These are phyloP conservation scores for Lutraria lutraria DNA, from an alignment of 2,888 invertebrate genomes.

Conservation along the genomic window DNA sequence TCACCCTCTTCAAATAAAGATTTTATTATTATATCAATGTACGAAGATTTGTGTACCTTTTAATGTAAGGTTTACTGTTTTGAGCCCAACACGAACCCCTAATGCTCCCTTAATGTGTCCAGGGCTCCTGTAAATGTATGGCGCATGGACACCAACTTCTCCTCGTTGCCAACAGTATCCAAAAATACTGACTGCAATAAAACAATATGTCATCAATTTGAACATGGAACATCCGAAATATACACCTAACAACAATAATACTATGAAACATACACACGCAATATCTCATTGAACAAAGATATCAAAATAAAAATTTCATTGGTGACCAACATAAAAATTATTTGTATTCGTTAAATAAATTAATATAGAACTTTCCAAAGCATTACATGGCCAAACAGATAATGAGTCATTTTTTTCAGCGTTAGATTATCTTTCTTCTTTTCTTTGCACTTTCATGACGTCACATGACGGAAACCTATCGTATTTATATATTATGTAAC, in stretches of 20 bases:
- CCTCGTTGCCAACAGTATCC: slow-evolving; percentile 81
- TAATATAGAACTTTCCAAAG: too few species aligned
- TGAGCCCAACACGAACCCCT: slow-evolving; percentile 96
- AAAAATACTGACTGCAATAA: slow-evolving; percentile 74
- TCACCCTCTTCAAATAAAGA: too few species aligned
- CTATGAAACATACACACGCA: slow-evolving; percentile 70
- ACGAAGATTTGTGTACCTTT: slow-evolving; percentile 90
- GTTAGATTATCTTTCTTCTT: too few species aligned
- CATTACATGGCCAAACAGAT: too few species aligned
- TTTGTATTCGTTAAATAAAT: too few species aligned
- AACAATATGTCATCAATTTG: not conserved
- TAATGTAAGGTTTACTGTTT: slow-evolving; percentile 97
- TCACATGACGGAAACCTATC: too few species aligned
- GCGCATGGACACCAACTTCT: slow-evolving; percentile 67
- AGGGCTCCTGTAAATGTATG: slow-evolving; percentile 79
- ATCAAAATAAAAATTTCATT: too few species aligned
- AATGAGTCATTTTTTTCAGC: too few species aligned
- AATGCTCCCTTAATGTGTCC: slow-evolving; percentile 93
- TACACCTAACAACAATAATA: not conserved
- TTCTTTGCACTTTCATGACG: too few species aligned
- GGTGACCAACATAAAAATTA: too few species aligned
- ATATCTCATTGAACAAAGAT: slow-evolving; percentile 74
- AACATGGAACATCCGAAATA: not conserved
- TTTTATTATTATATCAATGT: too few species aligned
- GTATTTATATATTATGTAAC: too few species aligned